A percentile compares a stretch with the other conserved stretches of the same genome.
Conservation (phyloP, 2,797 vertebrate species). For the Muscicapa comitata region DNA sequence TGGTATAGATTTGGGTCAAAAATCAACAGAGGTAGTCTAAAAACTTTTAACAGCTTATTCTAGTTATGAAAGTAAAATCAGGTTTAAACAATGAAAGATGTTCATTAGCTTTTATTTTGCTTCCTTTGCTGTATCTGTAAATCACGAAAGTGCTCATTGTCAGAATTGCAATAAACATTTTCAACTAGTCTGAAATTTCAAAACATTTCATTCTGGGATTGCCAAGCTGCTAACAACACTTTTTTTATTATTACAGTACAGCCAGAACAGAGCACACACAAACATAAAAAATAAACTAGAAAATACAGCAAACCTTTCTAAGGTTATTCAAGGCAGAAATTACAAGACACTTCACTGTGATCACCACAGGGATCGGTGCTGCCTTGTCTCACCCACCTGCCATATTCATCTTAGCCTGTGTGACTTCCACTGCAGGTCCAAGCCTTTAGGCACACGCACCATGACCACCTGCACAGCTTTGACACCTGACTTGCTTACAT, state of each 20-base stretch:
- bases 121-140: background rate
- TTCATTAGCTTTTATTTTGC: background rate
- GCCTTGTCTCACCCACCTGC: background rate
- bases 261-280: background rate
- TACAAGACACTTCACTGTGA: background rate
- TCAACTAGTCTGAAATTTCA: background rate
- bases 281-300: too few relatives aligned
- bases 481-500: background rate
- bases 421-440: background rate
- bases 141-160: background rate
- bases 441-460: background rate
- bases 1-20: background rate
- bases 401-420: background rate
- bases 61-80: slow-evolving; percentile 18
- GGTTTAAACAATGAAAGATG: slow-evolving; percentile 6
- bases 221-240: background rate
- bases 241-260: background rate
- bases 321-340: background rate
- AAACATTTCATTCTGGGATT: background rate
- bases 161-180: background rate
- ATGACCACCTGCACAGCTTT: background rate
- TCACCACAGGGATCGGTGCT: background rate
- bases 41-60: slow-evolving; percentile 18
- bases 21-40: slow-evolving; percentile 1
- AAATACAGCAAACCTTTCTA: background rate